phyloP scores from a whole-genome alignment of 53 echinoderm and acorn worm species.

The Stichopus horrens region DNA sequence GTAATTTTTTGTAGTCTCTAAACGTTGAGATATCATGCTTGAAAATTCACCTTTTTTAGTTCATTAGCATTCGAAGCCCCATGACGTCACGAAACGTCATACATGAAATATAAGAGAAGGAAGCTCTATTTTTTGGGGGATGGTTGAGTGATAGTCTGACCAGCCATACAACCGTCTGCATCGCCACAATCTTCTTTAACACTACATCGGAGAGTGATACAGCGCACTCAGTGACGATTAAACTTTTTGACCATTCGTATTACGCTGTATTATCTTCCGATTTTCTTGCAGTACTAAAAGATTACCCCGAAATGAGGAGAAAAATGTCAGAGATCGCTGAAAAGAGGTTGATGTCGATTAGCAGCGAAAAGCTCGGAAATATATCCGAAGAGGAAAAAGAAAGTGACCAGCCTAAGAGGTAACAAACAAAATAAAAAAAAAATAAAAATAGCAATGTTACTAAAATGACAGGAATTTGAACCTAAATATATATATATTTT shows the following conservation, averaged over 20 bases:
- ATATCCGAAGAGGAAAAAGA: not conserved
- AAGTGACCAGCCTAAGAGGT: not conserved
- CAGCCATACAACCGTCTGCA: no score
- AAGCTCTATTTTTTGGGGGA: no score
- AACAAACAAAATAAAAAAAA: not conserved
- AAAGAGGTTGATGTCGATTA: slow-evolving; percentile 58
- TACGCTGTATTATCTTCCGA: no score
- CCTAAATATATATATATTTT: no score
- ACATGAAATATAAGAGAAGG: no score
- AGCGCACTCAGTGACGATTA: not conserved
- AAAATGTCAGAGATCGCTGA: slow-evolving; percentile 67
- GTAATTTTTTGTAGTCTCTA: no score
- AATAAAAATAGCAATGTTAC: not conserved
- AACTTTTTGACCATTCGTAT: not conserved
- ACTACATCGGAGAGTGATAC: not conserved
- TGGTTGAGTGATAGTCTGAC: no score
- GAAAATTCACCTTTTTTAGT: no score
- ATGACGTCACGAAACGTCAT: no score
- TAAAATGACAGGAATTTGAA: no score
- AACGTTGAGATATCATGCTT: no score
- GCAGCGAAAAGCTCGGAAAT: not conserved
- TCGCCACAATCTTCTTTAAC: not conserved
- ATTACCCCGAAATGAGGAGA: slow-evolving; percentile 76
- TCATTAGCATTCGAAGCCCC: no score
- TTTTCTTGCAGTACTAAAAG: slow-evolving; percentile 66